Conservation (phyloP, 2,888 invertebrate species). For the Chrysina gloriosa region DNA sequence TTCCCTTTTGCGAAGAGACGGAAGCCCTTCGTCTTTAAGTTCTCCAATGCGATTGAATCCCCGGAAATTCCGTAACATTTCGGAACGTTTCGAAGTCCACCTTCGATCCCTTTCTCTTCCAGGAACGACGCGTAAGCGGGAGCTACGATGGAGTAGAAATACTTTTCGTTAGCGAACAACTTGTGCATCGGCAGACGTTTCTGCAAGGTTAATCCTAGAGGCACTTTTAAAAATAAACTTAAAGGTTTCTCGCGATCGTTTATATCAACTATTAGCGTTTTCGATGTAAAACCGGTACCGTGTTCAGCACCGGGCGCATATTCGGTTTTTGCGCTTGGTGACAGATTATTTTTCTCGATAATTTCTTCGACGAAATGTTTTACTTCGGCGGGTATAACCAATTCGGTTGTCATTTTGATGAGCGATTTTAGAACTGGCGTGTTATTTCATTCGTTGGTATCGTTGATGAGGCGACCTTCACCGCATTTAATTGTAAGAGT, state of each 20-base stretch:
- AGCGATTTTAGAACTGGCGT: too few species aligned
- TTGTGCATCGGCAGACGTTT: background rate
- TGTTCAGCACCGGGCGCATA: constrained; percentile 13
- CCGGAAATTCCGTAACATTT: constrained; percentile 46
- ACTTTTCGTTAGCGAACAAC: constrained; percentile 12
- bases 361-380: constrained; percentile 12
- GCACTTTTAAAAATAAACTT: constrained; percentile 31
- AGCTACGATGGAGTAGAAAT: constrained; percentile 13
- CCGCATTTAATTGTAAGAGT: too few species aligned
- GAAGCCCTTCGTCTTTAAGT: constrained; percentile 59
- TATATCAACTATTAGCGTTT: constrained; percentile 12
- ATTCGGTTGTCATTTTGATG: background rate
- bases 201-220: background rate
- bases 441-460: too few species aligned
- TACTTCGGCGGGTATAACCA: constrained; percentile 10
- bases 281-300: constrained; percentile 38
- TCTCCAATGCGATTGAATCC: constrained; percentile 61
- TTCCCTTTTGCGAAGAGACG: constrained; percentile 57
- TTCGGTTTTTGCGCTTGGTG: background rate
- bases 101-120: constrained; percentile 12
- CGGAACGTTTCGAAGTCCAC: constrained; percentile 30
- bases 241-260: constrained; percentile 10
- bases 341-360: constrained; percentile 7
- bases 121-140: constrained; percentile 22
- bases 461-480: too few species aligned